These are phyloP conservation scores for Meiosimyza platycephala DNA, from an alignment of 2,888 invertebrate genomes.

Conservation along the genomic window DNA sequence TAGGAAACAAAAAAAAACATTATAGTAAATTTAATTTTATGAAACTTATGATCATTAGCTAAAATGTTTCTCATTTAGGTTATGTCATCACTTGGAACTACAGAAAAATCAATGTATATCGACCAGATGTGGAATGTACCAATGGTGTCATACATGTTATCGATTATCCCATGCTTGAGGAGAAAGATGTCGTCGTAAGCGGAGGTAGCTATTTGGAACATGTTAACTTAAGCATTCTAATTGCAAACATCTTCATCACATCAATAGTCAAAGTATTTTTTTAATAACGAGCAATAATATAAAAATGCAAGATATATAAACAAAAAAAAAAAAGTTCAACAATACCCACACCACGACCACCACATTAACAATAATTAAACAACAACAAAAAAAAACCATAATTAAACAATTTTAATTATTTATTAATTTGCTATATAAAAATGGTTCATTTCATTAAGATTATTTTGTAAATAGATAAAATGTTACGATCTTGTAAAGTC, in stretches of 20 bases:
- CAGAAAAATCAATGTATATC: slow-evolving; percentile 83
- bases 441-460: slow-evolving; percentile 5
- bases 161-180: slow-evolving; percentile 85
- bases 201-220: slow-evolving; percentile 64
- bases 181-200: slow-evolving; percentile 81
- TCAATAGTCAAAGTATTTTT: slow-evolving; percentile 65
- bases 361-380: slow-evolving; percentile 34
- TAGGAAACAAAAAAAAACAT: too few species aligned
- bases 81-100: slow-evolving; percentile 89
- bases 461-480: slow-evolving; percentile 30
- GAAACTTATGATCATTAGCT: too few species aligned
- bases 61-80: slow-evolving; percentile 70
- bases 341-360: slow-evolving; percentile 27
- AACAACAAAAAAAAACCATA: slow-evolving; percentile 24
- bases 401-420: slow-evolving; percentile 11
- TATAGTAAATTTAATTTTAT: too few species aligned
- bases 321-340: slow-evolving; percentile 31
- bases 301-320: slow-evolving; percentile 43
- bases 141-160: slow-evolving; percentile 97
- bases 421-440: slow-evolving; percentile 23
- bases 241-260: slow-evolving; percentile 66
- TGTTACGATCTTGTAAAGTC: neutral
- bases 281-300: slow-evolving; percentile 53
- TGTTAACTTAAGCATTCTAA: slow-evolving; percentile 63
- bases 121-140: slow-evolving; percentile 94